Conservation (phyloP, 2,888 invertebrate species). For the Campoplex capitator region DNA sequence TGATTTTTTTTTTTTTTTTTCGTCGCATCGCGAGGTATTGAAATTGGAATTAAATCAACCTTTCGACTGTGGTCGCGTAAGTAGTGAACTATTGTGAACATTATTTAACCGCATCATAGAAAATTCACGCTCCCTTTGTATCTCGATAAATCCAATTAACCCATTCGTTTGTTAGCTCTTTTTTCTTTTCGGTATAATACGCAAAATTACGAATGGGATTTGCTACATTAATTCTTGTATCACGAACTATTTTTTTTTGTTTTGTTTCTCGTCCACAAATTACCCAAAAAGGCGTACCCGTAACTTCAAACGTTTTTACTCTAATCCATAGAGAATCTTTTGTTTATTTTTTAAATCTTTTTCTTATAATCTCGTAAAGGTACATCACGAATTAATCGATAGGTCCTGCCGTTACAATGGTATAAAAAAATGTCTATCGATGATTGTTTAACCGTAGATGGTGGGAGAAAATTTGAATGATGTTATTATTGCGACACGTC, state of each 20-base stretch:
- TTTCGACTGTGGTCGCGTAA: neutral
- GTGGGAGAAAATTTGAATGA: conserved; percentile 16
- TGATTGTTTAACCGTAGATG: conserved; percentile 33
- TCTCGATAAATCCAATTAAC: neutral
- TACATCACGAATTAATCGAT: conserved; percentile 48
- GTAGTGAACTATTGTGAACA: neutral
- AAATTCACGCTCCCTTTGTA: neutral
- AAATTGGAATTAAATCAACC: neutral
- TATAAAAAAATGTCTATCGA: conserved; percentile 62
- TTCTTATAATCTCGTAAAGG: conserved; percentile 13
- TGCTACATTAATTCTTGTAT: conserved; percentile 53
- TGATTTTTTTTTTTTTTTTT: neutral
- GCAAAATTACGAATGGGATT: conserved; percentile 42
- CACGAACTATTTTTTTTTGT: conserved; percentile 55
- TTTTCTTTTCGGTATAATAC: conserved; percentile 1
- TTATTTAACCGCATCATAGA: neutral
- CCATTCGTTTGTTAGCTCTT: neutral
- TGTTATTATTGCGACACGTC: conserved; percentile 17
- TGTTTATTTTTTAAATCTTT: conserved; percentile 14
- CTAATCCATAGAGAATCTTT: conserved; percentile 36
- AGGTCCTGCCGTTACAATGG: conserved; percentile 36
- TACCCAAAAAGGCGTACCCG: conserved; percentile 65
- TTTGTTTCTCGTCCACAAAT: conserved; percentile 47
- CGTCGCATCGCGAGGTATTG: neutral
- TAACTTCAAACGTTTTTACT: conserved; percentile 45